A percentile compares a stretch with the other conserved stretches of the same genome.
phyloP scores from a whole-genome alignment of 2,797 vertebrate species.

The Gobio occitaniae region DNA sequence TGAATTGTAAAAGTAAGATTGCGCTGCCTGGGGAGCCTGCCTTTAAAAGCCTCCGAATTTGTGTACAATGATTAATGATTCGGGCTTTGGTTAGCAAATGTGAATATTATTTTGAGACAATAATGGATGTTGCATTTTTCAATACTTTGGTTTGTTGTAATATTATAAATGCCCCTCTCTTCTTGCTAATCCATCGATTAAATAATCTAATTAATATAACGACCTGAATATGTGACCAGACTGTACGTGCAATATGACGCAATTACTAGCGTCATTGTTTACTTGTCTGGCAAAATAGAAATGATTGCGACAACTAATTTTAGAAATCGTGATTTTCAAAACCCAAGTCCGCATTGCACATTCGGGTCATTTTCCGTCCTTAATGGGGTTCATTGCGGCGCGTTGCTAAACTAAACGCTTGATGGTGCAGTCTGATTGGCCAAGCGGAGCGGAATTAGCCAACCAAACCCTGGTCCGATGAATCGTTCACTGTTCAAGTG shows the following conservation, averaged over 20 bases:
- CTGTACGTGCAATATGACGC: background rate
- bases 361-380: background rate
- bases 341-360: conserved; percentile 26
- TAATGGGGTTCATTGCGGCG: background rate
- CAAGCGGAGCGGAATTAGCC: conserved; percentile 42
- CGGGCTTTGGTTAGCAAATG: background rate
- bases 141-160: background rate
- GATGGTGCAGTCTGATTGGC: conserved; percentile 11
- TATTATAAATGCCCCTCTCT: background rate
- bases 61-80: background rate
- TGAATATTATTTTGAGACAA: background rate
- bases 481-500: conserved; percentile 28
- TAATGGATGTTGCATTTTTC: no score
- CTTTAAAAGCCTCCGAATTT: background rate
- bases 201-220: background rate
- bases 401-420: conserved; percentile 35
- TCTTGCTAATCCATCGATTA: background rate
- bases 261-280: conserved; percentile 3
- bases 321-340: conserved; percentile 43
- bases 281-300: conserved; percentile 8
- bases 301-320: conserved; percentile 15
- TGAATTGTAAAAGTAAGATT: conserved; percentile 16
- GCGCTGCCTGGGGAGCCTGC: background rate
- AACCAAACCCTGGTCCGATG: conserved; percentile 56
- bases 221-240: background rate